Percentiles rank a stretch among this genome's conserved stretches.
These are phyloP conservation scores for Nomada fabriciana DNA, from an alignment of 2,888 invertebrate genomes.

Conservation along the genomic window DNA sequence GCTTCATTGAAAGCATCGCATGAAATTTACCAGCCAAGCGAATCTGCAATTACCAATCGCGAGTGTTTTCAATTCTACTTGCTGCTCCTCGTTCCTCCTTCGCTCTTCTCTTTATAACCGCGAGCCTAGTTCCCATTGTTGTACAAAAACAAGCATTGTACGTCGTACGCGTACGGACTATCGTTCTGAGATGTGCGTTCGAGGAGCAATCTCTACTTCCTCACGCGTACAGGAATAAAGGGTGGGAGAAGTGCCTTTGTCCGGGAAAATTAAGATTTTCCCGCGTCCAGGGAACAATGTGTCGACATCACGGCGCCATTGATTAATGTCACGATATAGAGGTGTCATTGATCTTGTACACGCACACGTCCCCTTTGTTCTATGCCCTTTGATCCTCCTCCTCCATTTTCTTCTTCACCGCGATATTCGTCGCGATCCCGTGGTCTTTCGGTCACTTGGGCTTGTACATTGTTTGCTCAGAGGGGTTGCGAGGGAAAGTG, in stretches of 20 bases:
- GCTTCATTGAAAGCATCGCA: conserved; percentile 21
- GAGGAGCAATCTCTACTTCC: background rate
- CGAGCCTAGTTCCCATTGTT: background rate
- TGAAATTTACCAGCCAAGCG: background rate
- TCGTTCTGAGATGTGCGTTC: background rate
- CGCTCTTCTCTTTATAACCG: background rate
- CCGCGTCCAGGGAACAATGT: conserved; percentile 10
- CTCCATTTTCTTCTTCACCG: background rate
- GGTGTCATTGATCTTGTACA: background rate
- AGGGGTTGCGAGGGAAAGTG: background rate
- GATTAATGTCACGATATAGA: conserved; percentile 38
- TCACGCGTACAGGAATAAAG: background rate
- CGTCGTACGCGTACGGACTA: background rate
- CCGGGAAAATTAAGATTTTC: conserved; percentile 36
- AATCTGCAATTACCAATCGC: conserved; percentile 14
- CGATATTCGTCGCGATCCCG: conserved; percentile 19
- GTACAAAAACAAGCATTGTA: conserved; percentile 15
- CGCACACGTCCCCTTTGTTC: conserved; percentile 33
- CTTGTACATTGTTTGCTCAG: conserved; percentile 12
- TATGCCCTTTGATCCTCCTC: conserved; percentile 14
- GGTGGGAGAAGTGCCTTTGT: background rate
- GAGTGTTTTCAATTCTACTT: background rate
- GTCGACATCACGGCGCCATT: conserved; percentile 23
- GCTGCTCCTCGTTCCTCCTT: background rate
- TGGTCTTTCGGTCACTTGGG: background rate